A percentile compares a stretch with the other conserved stretches of the same genome.
These are phyloP conservation scores for Periplaneta americana DNA, from an alignment of 1,140 invertebrate species.

Conservation along the genomic window DNA sequence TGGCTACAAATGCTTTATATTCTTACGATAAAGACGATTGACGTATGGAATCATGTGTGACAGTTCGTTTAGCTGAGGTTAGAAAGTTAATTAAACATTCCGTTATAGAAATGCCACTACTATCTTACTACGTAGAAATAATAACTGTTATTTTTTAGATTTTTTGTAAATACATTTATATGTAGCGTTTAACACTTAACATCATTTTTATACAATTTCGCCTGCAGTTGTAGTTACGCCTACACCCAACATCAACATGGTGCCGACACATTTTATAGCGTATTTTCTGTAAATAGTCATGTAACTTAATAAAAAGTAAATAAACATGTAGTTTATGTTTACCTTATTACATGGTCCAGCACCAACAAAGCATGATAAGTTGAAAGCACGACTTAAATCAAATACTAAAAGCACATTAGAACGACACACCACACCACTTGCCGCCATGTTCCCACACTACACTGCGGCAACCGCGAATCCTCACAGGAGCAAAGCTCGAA, in stretches of 20 bases:
- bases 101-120: neutral
- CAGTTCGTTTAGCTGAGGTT: neutral
- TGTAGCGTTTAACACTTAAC: neutral
- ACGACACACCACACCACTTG: constrained; percentile 5
- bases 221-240: neutral
- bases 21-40: neutral
- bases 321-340: neutral
- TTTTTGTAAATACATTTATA: neutral
- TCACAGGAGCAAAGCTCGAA: neutral
- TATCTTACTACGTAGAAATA: neutral
- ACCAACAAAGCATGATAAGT: constrained; percentile 1
- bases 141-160: neutral
- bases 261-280: neutral
- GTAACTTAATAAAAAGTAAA: neutral
- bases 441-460: constrained; percentile 7
- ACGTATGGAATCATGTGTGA: neutral
- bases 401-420: constrained; percentile 6
- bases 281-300: neutral
- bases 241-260: neutral
- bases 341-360: constrained; percentile 9
- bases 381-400: constrained; percentile 4
- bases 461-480: neutral
- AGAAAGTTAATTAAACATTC: neutral
- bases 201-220: neutral
- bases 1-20: neutral